Evolutionary conservation across 2,888 invertebrate genomes (phyloP).

Genomic region (Nemurella pictetii): DNA sequence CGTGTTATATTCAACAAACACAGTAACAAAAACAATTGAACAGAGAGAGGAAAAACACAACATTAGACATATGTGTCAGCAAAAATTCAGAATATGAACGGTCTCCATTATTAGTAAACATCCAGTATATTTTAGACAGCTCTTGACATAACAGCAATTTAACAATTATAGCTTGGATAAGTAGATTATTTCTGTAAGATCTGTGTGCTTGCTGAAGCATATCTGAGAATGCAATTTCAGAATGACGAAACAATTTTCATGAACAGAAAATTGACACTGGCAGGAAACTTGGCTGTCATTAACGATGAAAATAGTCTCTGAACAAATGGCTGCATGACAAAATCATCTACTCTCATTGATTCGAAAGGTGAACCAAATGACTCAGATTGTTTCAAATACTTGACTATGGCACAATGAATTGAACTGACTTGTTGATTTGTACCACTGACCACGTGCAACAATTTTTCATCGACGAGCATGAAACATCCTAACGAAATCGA

Average conservation of each 20-base stretch:
- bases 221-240: neutral
- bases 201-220: too few species aligned
- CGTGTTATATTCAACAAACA: neutral
- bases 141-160: neutral
- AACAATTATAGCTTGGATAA: neutral
- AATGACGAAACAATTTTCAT: neutral
- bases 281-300: neutral
- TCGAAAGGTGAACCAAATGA: neutral
- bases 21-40: neutral
- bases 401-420: neutral
- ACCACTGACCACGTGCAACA: neutral
- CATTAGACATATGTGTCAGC: neutral
- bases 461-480: neutral
- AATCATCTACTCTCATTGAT: neutral
- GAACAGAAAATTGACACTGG: neutral
- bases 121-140: neutral
- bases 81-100: neutral
- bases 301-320: neutral
- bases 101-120: neutral
- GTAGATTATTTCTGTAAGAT: neutral
- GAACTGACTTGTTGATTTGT: neutral
- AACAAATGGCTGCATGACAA: neutral
- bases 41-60: neutral
- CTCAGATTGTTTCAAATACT: neutral
- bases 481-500: neutral